Base-by-base conservation (phyloP, 2,797 vertebrate genomes). In the Sphenodon punctatus region DNA sequence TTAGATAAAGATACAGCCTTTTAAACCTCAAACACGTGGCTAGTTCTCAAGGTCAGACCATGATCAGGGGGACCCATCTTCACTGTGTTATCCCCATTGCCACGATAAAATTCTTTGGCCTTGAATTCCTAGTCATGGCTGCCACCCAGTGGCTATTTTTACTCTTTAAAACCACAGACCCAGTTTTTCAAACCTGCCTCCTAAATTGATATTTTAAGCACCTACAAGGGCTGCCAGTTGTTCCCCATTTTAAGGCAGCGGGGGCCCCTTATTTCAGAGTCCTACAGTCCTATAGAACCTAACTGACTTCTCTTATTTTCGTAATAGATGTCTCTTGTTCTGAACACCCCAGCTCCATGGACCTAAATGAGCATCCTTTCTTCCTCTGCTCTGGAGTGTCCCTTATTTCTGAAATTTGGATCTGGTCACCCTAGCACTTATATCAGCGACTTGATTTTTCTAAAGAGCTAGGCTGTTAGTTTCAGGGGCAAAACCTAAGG, bases 91-190 rank as follows among this genome's bases (percentile, higher is more conserved):
- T 39, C 39, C n/a, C 74, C 38, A n/a, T 41, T 32, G 5, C 25
- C n/a, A 5, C 20, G 30, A 38, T 55, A 34, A 39, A 53, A 39
- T 17, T 53, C 36, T 25, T 23, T 15, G 36, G 30, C 16, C 17
- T 7, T 56, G 30, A 56, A 15, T 32, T 15, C 3, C 8, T 25
- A 55, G 39, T 20, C 59, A 63, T 27, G 25, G 12, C 46, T 68
- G 72, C 76, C 76, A 88, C 49, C 90, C 91, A 87, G 78, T 78
- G 84, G 53, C 46, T 42, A 46, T 67, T 43, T 27, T 3, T n/a
- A n/a, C 0, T 19, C 58, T 23, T 73, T 49, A 80, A 51, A 27
- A 10, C 41, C 8, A 5, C 7, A 74, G 32, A 55, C 14, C 8
- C 5, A 0, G 0, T 13, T 4, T 19, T 25, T 78, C 23, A 25